These are phyloP conservation scores for Rhagoletis zephyria DNA, from an alignment of 1,140 invertebrate genomes.

Conservation along the genomic window DNA sequence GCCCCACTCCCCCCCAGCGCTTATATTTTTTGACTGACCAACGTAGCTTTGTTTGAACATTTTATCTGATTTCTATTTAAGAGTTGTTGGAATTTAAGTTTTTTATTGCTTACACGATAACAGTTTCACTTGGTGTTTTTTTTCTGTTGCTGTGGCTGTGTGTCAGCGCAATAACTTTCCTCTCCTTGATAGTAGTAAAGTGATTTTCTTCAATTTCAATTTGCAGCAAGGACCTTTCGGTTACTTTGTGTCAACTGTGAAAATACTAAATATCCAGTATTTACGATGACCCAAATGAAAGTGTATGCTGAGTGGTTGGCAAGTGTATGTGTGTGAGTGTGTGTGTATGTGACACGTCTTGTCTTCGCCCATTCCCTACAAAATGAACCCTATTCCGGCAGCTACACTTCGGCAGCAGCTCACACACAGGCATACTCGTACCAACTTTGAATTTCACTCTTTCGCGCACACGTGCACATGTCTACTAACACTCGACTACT, in stretches of 20 bases:
- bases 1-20: neutral
- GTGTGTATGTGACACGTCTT: neutral
- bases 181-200: neutral
- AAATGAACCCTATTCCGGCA: neutral
- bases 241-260: conserved; percentile 9
- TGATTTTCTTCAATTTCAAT: conserved; percentile 45
- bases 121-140: neutral
- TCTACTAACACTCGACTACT: neutral
- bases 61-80: conserved; percentile 24
- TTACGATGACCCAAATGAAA: conserved; percentile 14
- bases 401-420: neutral
- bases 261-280: conserved; percentile 29
- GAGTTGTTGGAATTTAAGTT: neutral
- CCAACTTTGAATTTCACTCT: neutral
- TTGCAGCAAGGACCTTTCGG: neutral
- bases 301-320: too few relatives aligned
- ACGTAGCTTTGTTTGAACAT: neutral
- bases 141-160: neutral
- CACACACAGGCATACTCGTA: neutral
- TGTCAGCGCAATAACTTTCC: neutral
- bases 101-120: too few relatives aligned
- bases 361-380: too few relatives aligned
- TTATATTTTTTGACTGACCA: conserved; percentile 5
- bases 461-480: neutral
- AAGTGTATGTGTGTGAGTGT: neutral